Evolutionary conservation across 2,113 vertebrate genomes (phyloP), one percentile per base, ranked within the genome.

Genomic region (Periophthalmodon schlosseri): DNA sequence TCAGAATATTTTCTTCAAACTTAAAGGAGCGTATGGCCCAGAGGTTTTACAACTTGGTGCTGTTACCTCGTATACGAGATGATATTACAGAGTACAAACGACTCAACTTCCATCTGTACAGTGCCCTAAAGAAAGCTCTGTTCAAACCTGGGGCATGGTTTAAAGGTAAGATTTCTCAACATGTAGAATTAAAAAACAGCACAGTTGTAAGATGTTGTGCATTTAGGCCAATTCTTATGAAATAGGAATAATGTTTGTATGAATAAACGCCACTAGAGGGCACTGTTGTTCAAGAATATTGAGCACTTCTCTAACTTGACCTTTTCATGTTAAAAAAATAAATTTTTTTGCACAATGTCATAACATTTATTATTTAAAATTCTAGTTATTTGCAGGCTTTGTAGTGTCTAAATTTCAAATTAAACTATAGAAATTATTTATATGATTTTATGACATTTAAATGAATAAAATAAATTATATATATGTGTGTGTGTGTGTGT

Each of bases 101-200:
- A 39, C 97, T 99, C 68, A 99, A 99, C 80, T 99, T 98, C 72
- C 97, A 99, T 80, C 95, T 99, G 2, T 99, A 98, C 89, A 96
- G 95, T 78, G 96, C 98, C 0, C 87, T 99, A 68, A 99, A 98
- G 92, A 99, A 99, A 80, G 97, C 97, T 10, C 90, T 99, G 44
- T 99, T 98, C 90, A 99, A 99, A 72, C 97, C 98, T 0, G 98
- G 96, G 0, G 97, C 97, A 1, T 99, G 97, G 97, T 99, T 99
- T 84, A 99, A 99, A 96, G 97, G 98, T 99, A 56, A 89, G 89
- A 24, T 46, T 21, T 14, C 13, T 24, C n/a, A 23, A 8, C 6
- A 8, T 10, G 8, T 65, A 46, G 2, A 5, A 46, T 21, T 5
- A 21, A 44, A 36, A 36, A 36, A 21, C 10, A 14, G 15, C 9